Conservation (phyloP, 2,113 vertebrate genomes). For the Crotophaga sulcirostris region DNA sequence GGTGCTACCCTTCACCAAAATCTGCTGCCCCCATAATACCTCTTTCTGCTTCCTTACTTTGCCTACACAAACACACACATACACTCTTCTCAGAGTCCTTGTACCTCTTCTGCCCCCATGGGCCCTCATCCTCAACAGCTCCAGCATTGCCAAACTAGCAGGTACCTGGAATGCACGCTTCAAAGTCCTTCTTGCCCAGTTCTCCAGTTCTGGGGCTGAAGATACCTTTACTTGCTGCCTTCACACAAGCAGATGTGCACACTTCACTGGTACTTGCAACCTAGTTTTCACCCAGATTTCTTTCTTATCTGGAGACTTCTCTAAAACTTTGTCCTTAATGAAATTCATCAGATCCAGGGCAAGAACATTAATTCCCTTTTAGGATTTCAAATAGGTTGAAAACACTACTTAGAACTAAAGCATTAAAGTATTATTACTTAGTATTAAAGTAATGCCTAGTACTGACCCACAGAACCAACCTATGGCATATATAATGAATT, state of each 20-base stretch:
- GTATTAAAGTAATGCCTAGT: background rate
- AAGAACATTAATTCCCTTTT: background rate
- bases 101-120: background rate
- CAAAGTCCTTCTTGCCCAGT: background rate
- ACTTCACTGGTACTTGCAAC: background rate
- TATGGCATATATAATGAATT: rapidly evolving
- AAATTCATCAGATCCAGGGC: background rate
- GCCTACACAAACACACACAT: background rate
- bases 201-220: background rate
- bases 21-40: background rate
- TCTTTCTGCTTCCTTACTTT: background rate
- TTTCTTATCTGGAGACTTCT: background rate
- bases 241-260: background rate
- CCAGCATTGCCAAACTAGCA: background rate
- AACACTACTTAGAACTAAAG: background rate
- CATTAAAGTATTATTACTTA: no score
- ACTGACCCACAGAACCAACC: background rate
- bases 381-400: background rate
- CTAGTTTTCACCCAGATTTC: background rate
- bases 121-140: background rate
- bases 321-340: background rate
- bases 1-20: background rate
- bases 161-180: background rate
- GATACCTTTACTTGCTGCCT: background rate
- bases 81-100: background rate